Evolutionary conservation across 2,797 vertebrate species (phyloP).

Genomic region (Oreonectes daqikongensis): DNA sequence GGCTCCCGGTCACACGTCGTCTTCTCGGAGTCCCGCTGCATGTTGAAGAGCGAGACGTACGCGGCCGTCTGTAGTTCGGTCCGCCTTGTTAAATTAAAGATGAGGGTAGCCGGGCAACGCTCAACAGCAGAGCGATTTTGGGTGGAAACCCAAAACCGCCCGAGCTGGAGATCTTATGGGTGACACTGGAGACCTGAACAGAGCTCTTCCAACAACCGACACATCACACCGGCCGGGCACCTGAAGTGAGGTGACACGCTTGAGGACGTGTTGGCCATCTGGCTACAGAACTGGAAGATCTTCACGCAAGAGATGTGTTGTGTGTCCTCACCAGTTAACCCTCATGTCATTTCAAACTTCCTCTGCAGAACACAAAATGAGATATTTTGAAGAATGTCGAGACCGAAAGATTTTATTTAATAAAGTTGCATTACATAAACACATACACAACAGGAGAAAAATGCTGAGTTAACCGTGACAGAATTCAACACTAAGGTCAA

Average conservation of each 20-base stretch:
- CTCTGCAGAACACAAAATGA: too few species aligned
- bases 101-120: slow-evolving; percentile 74
- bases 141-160: slow-evolving; percentile 71
- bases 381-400: too few species aligned
- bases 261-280: slow-evolving; percentile 17
- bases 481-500: neutral
- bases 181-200: slow-evolving; percentile 69
- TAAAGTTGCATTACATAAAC: too few species aligned
- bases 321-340: too few species aligned
- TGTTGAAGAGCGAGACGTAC: slow-evolving; percentile 53
- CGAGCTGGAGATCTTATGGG: slow-evolving; percentile 65
- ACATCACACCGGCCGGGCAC: slow-evolving; percentile 57
- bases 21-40: slow-evolving; percentile 69
- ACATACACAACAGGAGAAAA: neutral
- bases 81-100: slow-evolving; percentile 76
- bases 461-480: neutral
- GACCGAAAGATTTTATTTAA: too few species aligned
- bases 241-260: slow-evolving; percentile 46
- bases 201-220: slow-evolving; percentile 60
- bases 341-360: too few species aligned
- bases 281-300: slow-evolving; percentile 12
- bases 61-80: slow-evolving; percentile 45
- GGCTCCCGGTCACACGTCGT: slow-evolving; percentile 64
- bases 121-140: slow-evolving; percentile 68
- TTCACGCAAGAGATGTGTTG: neutral